Conservation (phyloP, 2,797 vertebrate genomes). For the Chiroxiphia lanceolata region DNA sequence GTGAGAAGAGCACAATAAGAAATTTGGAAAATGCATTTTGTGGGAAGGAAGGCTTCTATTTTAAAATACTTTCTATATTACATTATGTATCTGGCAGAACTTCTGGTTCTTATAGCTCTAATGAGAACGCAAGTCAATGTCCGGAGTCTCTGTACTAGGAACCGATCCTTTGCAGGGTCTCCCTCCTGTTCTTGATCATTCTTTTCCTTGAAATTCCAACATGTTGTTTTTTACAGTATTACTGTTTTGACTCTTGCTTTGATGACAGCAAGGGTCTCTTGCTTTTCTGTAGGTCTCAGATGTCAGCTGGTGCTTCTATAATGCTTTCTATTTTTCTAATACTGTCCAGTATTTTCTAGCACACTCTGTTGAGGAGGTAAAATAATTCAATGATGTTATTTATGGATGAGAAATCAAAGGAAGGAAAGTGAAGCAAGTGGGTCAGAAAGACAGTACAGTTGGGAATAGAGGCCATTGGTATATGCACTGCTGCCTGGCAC, state of each 20-base stretch:
- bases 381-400: background rate
- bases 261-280: background rate
- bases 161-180: background rate
- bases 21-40: slow-evolving; percentile 45
- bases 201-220: background rate
- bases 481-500: background rate
- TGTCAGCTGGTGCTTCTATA: background rate
- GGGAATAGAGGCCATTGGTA: background rate
- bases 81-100: slow-evolving; percentile 17
- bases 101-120: background rate
- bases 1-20: background rate
- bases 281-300: background rate
- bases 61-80: slow-evolving; percentile 31
- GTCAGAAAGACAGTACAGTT: background rate
- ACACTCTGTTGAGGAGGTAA: background rate
- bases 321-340: background rate
- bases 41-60: slow-evolving; percentile 15
- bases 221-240: background rate
- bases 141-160: background rate
- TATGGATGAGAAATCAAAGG: background rate
- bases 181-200: background rate
- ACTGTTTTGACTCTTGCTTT: background rate
- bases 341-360: background rate
- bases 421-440: background rate
- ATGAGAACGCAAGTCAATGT: background rate